phyloP scores from a whole-genome alignment of 2,888 invertebrate genomes.

The Phaonia tiefii region DNA sequence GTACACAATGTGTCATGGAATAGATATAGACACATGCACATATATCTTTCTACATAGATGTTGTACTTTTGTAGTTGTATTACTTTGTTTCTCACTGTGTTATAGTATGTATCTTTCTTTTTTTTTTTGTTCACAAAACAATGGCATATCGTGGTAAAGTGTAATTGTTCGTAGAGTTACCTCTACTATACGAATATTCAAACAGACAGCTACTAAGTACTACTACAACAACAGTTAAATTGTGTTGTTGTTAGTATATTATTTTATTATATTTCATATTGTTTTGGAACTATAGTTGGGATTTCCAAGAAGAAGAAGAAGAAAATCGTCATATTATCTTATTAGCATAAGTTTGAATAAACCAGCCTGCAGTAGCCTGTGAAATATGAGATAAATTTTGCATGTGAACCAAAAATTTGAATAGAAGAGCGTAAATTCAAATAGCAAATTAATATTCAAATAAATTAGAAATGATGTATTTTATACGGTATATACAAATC shows the following conservation, averaged over 20 bases:
- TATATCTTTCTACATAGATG: not conserved
- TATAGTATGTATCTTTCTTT: not conserved
- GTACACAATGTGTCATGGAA: no score
- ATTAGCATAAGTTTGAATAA: conserved; percentile 10
- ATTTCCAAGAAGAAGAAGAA: not conserved
- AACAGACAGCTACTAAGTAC: not conserved
- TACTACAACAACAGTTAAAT: conserved; percentile 1
- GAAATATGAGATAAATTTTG: conserved; percentile 3
- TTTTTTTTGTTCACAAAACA: conserved; percentile 24
- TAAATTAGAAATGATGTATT: no score
- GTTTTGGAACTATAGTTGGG: not conserved
- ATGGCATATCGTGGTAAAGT: conserved; percentile 39
- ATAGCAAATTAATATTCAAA: no score
- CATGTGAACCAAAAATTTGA: not conserved
- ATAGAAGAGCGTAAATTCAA: no score
- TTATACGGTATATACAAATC: no score
- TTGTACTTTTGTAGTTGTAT: not conserved
- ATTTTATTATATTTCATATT: not conserved
- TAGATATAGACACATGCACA: not conserved
- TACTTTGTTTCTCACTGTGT: not conserved
- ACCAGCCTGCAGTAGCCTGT: not conserved
- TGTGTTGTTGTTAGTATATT: not conserved
- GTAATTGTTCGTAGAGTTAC: conserved; percentile 26
- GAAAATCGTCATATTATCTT: not conserved
- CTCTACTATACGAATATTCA: not conserved